phyloP scores from a whole-genome alignment of 2,888 invertebrate species.

The Chaetogeoica ovagalla region DNA sequence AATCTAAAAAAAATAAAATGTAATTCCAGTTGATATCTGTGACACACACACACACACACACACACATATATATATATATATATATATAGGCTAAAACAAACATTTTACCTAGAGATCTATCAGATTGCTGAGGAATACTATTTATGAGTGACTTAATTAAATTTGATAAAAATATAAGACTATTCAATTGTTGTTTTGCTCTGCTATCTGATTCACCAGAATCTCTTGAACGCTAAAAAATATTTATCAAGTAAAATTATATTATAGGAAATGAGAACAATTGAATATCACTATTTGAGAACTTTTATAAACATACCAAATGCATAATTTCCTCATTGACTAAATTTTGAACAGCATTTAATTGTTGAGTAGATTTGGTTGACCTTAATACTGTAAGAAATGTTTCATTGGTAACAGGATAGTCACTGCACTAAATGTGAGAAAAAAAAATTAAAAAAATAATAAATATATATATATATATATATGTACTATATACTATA shows the following conservation, averaged over 20 bases:
- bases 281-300: not conserved
- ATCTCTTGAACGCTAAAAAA: conserved; percentile 55
- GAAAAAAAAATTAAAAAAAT: conserved; percentile 56
- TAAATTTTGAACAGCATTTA: conserved; percentile 77
- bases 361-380: conserved; percentile 79
- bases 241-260: not conserved
- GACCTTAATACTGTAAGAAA: conserved; percentile 81
- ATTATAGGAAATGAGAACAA: not conserved
- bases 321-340: conserved; percentile 80
- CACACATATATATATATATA: not conserved
- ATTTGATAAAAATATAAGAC: conserved; percentile 46
- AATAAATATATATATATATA: too few species aligned
- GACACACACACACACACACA: not conserved
- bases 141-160: conserved; percentile 46
- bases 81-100: not conserved
- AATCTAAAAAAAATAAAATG: conserved; percentile 17
- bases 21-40: not conserved
- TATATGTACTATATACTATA: not conserved
- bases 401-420: conserved; percentile 77
- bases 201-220: conserved; percentile 61
- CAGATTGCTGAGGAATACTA: conserved; percentile 44
- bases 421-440: conserved; percentile 73
- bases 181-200: conserved; percentile 49
- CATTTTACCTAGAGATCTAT: conserved; percentile 33
- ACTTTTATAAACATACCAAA: conserved; percentile 63